Evolutionary conservation across 2,888 invertebrate species (phyloP), one percentile per base, ranked within the genome.

Genomic region (Drosophila mayaguana): DNA sequence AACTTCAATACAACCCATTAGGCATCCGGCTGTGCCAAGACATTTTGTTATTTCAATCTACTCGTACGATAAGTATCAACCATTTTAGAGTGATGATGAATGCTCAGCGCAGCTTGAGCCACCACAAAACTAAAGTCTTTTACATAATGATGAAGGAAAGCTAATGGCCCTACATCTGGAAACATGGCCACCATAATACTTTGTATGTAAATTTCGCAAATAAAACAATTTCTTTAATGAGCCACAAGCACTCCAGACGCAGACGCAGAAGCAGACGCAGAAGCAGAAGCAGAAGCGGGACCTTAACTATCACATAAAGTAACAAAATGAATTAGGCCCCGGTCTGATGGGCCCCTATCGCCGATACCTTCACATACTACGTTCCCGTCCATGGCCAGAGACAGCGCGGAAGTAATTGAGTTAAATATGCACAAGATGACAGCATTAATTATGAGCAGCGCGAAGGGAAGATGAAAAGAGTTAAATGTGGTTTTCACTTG

Each of bases 401-500:
- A 74, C 79, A 78, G 88, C 74, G 77, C 88, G 88, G 85, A 85
- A 88, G 85, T 86, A 86, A 86, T 86, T 86, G 85, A 86, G 85
- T 86, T 86, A 85, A 86, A 88, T 85, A 86, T 86, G 85, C 85
- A 83, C 80, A 85, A 88, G 85, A 83, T 88, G 85, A 88, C 85
- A 88, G 88, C 85, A 83, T 86, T 85, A 88, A 88, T 86, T 88
- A 88, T 88, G 83, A 79, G 63, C 82, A 72, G 56, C 68, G 20
- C 54, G 18, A 18, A 32, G 51, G 55, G 36, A 43, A 22, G 55
- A 54, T 20, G 54, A 45, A 72, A 85, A 87, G 84, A 84, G 87
- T 84, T 87, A 74, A 87, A 84, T 84, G 87, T 75, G 84, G 87
- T 75, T 83, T 80, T 81, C 62, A 69, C 54, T 60, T 70, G 81